Percentiles rank a stretch among this genome's conserved stretches.
These are phyloP conservation scores for Polydrusus pterygomalis DNA, from an alignment of 2,888 invertebrate genomes.

Conservation along the genomic window DNA sequence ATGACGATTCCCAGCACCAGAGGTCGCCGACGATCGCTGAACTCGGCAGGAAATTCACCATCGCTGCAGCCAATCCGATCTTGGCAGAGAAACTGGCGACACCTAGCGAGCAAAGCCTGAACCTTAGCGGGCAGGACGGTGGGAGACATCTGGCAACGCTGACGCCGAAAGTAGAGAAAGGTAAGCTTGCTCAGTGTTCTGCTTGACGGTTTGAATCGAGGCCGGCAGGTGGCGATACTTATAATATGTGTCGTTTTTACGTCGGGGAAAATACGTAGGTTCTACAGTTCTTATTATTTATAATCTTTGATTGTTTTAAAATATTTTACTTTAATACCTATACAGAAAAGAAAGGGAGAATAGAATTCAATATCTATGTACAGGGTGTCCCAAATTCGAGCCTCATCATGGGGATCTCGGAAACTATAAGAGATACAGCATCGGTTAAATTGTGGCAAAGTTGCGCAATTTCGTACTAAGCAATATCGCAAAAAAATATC, in stretches of 20 bases:
- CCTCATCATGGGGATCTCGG: too few species aligned
- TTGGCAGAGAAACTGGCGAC: conserved; percentile 85
- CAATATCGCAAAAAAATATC: too few species aligned
- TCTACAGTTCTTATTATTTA: too few species aligned
- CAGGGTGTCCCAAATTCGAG: too few species aligned
- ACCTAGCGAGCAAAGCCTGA: conserved; percentile 72
- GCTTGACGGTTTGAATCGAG: not conserved
- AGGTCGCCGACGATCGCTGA: conserved; percentile 68
- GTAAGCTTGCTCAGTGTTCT: conserved; percentile 59
- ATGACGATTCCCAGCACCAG: conserved; percentile 64
- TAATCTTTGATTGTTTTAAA: too few species aligned
- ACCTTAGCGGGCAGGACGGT: conserved; percentile 55
- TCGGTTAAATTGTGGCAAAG: too few species aligned
- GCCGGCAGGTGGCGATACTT: not conserved
- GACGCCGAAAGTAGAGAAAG: conserved; percentile 71
- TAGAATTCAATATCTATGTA: too few species aligned
- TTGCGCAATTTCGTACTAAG: too few species aligned
- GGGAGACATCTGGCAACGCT: conserved; percentile 69
- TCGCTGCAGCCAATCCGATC: conserved; percentile 90
- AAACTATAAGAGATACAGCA: too few species aligned
- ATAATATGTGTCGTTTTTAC: not conserved
- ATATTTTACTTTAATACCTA: not conserved
- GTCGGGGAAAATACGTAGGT: too few species aligned
- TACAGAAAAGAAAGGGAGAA: too few species aligned
- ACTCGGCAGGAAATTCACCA: conserved; percentile 76